phyloP scores from a whole-genome alignment of 2,888 invertebrate genomes.

The Zaprionus obscuricornis region DNA sequence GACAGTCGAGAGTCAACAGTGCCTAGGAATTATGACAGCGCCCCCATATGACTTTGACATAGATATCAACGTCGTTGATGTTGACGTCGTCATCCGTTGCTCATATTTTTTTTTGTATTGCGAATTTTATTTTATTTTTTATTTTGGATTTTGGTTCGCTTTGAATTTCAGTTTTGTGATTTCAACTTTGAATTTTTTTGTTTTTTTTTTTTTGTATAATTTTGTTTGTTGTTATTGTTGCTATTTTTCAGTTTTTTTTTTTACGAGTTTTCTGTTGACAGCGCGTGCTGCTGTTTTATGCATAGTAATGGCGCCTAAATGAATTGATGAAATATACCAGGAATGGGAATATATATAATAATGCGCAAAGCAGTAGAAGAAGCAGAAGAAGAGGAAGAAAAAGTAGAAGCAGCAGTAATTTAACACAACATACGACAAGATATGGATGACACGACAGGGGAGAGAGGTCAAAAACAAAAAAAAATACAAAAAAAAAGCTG shows the following conservation, averaged over 20 bases:
- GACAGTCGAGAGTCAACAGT: too few species aligned
- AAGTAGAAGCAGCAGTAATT: too few species aligned
- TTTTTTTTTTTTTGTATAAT: background rate
- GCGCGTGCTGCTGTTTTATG: constrained; percentile 25
- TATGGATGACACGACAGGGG: background rate
- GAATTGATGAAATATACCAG: constrained; percentile 12
- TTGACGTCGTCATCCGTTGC: too few species aligned
- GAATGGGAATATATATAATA: too few species aligned
- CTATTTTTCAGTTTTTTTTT: background rate
- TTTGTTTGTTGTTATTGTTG: constrained; percentile 3
- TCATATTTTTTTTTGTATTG: too few species aligned
- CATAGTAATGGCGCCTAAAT: constrained; percentile 35
- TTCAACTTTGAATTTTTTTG: constrained; percentile 1
- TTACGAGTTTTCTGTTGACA: constrained; percentile 21
- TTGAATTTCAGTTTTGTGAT: constrained; percentile 41
- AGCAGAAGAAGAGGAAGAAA: too few species aligned
- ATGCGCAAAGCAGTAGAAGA: too few species aligned
- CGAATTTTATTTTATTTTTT: constrained; percentile 7
- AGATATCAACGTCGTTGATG: constrained; percentile 47
- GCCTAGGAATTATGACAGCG: background rate
- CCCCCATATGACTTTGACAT: constrained; percentile 63
- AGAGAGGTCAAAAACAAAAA: background rate
- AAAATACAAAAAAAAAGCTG: too few species aligned
- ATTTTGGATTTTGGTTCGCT: constrained; percentile 18
- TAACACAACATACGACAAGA: too few species aligned